Percentiles rank a stretch among this genome's conserved stretches.
phyloP scores from a whole-genome alignment of 2,113 vertebrate genomes.

The Trochalopteron elliotii region DNA sequence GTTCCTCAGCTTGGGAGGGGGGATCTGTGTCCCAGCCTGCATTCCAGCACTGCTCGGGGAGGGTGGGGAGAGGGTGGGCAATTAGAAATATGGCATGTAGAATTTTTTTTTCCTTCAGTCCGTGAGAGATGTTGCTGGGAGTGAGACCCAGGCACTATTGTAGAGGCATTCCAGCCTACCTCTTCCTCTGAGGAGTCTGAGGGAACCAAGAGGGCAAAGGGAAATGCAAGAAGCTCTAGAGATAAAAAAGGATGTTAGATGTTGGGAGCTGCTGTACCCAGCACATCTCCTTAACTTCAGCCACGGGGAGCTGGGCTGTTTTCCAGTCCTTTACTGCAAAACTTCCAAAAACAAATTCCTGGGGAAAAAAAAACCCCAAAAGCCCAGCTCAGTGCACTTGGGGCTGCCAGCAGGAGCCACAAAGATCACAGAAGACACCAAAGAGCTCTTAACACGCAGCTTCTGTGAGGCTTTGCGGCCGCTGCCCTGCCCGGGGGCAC shows the following conservation, averaged over 20 bases:
- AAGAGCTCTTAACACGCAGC: constrained; percentile 49
- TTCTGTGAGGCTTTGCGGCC: constrained; percentile 41
- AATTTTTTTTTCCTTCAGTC: neutral
- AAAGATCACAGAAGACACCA: constrained; percentile 52
- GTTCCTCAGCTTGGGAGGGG: neutral
- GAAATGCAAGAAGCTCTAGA: neutral
- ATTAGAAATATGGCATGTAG: neutral
- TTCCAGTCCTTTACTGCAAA: neutral
- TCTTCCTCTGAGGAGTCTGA: neutral
- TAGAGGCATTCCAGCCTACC: neutral
- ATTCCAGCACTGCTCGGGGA: constrained; percentile 12
- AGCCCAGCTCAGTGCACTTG: neutral
- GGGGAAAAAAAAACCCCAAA: neutral
- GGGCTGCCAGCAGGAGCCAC: constrained; percentile 7
- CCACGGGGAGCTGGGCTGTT: neutral
- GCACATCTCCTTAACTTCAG: neutral
- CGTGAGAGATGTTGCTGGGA: neutral
- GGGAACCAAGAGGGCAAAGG: neutral
- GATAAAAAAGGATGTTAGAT: neutral
- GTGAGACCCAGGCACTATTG: neutral
- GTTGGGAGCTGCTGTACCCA: neutral
- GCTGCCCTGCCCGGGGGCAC: neutral
- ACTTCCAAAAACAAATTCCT: neutral
- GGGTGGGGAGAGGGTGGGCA: neutral
- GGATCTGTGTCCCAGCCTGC: neutral